These are phyloP conservation scores for Hybognathus amarus DNA, from an alignment of 2,797 vertebrate species.

Conservation along the genomic window DNA sequence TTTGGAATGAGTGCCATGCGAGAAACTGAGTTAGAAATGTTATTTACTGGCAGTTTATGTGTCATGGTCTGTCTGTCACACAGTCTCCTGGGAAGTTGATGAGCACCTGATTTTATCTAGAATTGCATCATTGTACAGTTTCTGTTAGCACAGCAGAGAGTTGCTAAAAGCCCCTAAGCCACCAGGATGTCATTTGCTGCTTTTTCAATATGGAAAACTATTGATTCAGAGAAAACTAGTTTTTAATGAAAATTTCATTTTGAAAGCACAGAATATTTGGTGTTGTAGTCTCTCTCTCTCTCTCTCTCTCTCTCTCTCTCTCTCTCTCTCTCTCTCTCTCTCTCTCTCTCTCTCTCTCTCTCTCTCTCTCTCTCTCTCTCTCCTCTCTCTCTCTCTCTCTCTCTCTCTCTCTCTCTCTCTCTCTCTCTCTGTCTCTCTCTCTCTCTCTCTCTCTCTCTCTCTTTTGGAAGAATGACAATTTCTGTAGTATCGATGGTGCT, in stretches of 20 bases:
- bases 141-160: conserved; percentile 16
- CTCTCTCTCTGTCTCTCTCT: too few species aligned
- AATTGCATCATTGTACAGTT: conserved; percentile 44
- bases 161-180: conserved; percentile 29
- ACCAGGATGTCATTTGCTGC: background rate
- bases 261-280: background rate
- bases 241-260: conserved; percentile 23
- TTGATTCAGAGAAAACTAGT: conserved; percentile 1
- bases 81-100: conserved; percentile 33
- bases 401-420: too few species aligned
- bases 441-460: too few species aligned
- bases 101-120: conserved; percentile 33
- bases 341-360: too few species aligned
- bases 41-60: conserved; percentile 33
- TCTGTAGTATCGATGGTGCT: background rate
- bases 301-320: too few species aligned
- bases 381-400: too few species aligned
- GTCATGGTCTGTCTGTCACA: conserved; percentile 31
- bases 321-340: too few species aligned
- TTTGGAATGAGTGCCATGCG: conserved; percentile 1
- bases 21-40: conserved; percentile 10
- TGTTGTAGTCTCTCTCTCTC: too few species aligned
- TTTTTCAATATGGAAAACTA: conserved; percentile 25
- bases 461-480: background rate
- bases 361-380: too few species aligned